Base-by-base conservation (phyloP, 30 jellyfish, hydroid and myxozoan genomes). In the Phacellophora camtschatica region DNA sequence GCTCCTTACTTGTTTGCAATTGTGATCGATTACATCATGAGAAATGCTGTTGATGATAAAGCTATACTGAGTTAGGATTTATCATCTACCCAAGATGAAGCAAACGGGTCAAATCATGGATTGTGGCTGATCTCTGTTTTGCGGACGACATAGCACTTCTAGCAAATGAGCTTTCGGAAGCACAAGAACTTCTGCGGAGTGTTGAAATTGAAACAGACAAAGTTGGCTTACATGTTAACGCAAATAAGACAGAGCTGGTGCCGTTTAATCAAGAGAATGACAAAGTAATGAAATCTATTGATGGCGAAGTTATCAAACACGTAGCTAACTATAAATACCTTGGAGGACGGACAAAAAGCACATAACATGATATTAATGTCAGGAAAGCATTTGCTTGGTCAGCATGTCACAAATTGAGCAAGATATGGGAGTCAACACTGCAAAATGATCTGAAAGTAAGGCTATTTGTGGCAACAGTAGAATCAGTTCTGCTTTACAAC, bases 401-500 rank as follows among this genome's bases (percentile, higher is more conserved):
- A 2, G 80, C 71, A 4, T 7, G 62, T 7, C 30, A 25, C 29
- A 30, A 30, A 29, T 13, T 65, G 32, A 30, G 34, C 23, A 65
- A 30, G 34, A 65, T 65, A 4, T 65, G 71, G 80, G 19, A 65
- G 28, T 65, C 80, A 30, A 35, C 4, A 11, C 59, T 65, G 2
- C 15, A 33, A 5, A 10, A 23, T 2, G 19, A 65, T 18, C 80
- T 7, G 11, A 65, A 65, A 66, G 34, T 7, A 2, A 31, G 71
- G 23, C 5, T 65, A 6, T 65, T 65, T 29, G 5, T 10, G 32
- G 28, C 80, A 3, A 65, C 65, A 11, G 80, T 65, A 10, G 84
- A 70, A 70, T 13, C 80, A 4, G 43, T 70, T 7, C 81, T 70
- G 30, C 81, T 70, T 2, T 39, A 70, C 30, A 78, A 78, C 81